Percentiles rank a stretch among this genome's conserved stretches.
Evolutionary conservation across 1,140 invertebrate genomes (phyloP).

Genomic region (Ridgeia piscesae): DNA sequence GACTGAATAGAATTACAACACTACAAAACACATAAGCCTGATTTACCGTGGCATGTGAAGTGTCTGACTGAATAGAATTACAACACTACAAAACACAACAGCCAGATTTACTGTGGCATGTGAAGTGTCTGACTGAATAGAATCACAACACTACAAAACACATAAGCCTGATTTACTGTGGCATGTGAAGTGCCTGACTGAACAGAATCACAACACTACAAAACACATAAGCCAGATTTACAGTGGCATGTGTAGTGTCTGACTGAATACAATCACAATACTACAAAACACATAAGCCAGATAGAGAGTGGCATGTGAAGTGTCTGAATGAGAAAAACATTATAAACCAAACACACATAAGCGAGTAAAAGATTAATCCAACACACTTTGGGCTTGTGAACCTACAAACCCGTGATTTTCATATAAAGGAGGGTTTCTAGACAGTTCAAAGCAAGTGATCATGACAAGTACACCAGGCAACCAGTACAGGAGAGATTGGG

Average conservation of each 20-base stretch:
- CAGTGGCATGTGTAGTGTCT: background rate
- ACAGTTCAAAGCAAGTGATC: background rate
- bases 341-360: background rate
- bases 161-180: background rate
- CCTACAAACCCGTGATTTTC: background rate
- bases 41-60: background rate
- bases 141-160: background rate
- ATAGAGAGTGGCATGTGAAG: background rate
- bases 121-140: background rate
- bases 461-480: background rate
- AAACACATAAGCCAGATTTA: background rate
- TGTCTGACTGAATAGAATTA: background rate
- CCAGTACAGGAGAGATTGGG: background rate
- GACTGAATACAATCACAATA: background rate
- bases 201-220: background rate
- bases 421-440: background rate
- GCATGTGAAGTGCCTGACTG: background rate
- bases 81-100: background rate
- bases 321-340: background rate
- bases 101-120: background rate
- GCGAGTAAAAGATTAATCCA: background rate
- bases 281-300: background rate
- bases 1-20: background rate
- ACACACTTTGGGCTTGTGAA: background rate
- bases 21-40: background rate